Evolutionary conservation across 30 jellyfish, hydroid and myxozoan species (phyloP), one percentile per base, ranked within the genome.

Genomic region (Clytia hemisphaerica): DNA sequence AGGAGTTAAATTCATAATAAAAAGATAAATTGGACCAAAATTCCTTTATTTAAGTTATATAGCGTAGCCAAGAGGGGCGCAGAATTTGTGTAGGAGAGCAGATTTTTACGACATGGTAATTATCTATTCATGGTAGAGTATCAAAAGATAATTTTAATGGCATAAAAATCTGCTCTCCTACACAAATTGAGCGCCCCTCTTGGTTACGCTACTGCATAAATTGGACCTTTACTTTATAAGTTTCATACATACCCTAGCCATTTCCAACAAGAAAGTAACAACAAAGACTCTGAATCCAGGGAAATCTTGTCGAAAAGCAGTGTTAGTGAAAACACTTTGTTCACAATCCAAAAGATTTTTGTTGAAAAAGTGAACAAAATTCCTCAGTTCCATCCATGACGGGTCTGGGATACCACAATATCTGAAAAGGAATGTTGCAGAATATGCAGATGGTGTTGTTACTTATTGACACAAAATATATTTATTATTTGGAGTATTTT

Each of bases 201-300:
- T n/a, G n/a, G n/a, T n/a, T n/a, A n/a, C n/a, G n/a, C n/a, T n/a
- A n/a, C n/a, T n/a, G n/a, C n/a, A n/a, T n/a, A n/a, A n/a, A n/a
- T n/a, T n/a, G n/a, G n/a, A 40, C 16, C 16, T 16, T 40, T 10
- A 40, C 53, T 40, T 40, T 40, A 7, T 21, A 14, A 34, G 32
- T 2, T 16, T 26, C 61, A n/a, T 28, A 15, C 44, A 21, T 58
- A 80, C 93, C 79, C 71, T 72, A 0, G 94, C 88, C 94, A 82
- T 82, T 45, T 72, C 82, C 0, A 82, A 72, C 76, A 82, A 46
- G 33, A 74, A 74, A 32, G 28, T 59, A 30, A 74, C 55, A 32
- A 74, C 86, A 47, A 74, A 74, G 5, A 61, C 22, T 7, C 46
- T 74, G 86, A 74, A 74, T 2, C 86, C 86, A 35, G 77, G 77